A percentile compares a stretch with the other conserved stretches of the same genome.
Evolutionary conservation across 2,888 invertebrate genomes (phyloP).

Genomic region (Brachyptera risi): DNA sequence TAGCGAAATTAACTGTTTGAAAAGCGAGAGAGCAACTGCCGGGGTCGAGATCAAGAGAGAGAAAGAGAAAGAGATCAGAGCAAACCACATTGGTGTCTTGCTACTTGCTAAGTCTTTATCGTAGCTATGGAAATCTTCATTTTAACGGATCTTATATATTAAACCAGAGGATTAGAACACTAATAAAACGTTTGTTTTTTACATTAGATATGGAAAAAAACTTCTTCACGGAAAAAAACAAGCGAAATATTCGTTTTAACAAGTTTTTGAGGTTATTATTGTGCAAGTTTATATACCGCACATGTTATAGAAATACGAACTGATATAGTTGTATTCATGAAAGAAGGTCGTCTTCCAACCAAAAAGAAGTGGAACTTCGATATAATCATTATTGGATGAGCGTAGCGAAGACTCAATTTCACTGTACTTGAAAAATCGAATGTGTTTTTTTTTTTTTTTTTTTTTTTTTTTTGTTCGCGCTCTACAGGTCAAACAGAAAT

Average conservation of each 20-base stretch:
- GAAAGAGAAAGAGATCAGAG: too few species aligned
- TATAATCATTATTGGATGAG: too few species aligned
- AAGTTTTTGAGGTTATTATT: conserved; percentile 17
- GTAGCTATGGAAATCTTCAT: background rate
- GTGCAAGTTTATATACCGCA: conserved; percentile 18
- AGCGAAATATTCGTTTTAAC: conserved; percentile 26
- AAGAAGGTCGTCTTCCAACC: too few species aligned
- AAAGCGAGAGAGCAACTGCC: background rate
- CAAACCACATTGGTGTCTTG: background rate
- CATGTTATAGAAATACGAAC: conserved; percentile 5
- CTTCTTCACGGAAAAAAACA: background rate
- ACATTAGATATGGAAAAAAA: background rate
- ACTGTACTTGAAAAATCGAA: too few species aligned
- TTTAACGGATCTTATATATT: background rate
- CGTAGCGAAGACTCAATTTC: too few species aligned
- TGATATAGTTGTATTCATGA: too few species aligned
- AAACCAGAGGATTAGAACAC: background rate
- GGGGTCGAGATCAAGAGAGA: too few species aligned
- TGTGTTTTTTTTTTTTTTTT: too few species aligned
- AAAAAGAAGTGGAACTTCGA: too few species aligned
- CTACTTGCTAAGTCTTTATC: background rate
- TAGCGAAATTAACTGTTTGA: conserved; percentile 25
- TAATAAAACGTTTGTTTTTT: conserved; percentile 8
- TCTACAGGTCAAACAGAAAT: too few species aligned
- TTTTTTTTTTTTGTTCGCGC: too few species aligned